These are phyloP conservation scores for Scaptomyza cyrtandrae DNA, from an alignment of 2,888 invertebrate species.

Conservation along the genomic window DNA sequence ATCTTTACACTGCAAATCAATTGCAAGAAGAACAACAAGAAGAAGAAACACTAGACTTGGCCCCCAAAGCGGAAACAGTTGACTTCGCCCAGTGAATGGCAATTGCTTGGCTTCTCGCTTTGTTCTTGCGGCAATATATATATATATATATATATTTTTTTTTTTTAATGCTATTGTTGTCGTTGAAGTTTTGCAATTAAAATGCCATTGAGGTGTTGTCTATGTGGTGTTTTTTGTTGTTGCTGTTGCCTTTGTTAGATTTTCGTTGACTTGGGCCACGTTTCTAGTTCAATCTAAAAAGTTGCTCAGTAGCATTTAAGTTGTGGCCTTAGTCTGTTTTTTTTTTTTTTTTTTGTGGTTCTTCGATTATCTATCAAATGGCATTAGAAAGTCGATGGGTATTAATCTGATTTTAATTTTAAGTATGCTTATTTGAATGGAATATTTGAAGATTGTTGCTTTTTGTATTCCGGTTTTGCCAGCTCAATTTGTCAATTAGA, in stretches of 20 bases:
- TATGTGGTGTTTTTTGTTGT: slow-evolving; percentile 17
- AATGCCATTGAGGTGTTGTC: slow-evolving; percentile 62
- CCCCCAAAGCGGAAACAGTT: slow-evolving; percentile 47
- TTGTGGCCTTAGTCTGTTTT: background rate
- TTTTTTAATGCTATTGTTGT: slow-evolving; percentile 34
- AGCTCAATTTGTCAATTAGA: background rate
- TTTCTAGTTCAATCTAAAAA: slow-evolving; percentile 27
- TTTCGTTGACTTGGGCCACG: slow-evolving; percentile 29
- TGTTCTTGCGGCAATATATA: slow-evolving; percentile 13
- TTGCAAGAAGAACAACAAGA: slow-evolving; percentile 34
- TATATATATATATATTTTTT: too few species aligned
- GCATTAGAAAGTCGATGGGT: slow-evolving; percentile 36
- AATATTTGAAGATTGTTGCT: background rate
- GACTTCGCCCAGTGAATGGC: slow-evolving; percentile 43
- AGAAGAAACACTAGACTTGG: slow-evolving; percentile 25
- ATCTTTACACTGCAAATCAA: slow-evolving; percentile 60
- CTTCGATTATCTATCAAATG: slow-evolving; percentile 23
- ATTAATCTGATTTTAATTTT: slow-evolving; percentile 29
- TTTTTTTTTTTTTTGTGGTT: background rate
- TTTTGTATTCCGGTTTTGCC: background rate
- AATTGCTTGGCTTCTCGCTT: slow-evolving; percentile 14
- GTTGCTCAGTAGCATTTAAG: slow-evolving; percentile 32
- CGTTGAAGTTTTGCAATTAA: slow-evolving; percentile 73
- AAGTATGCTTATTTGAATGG: background rate
- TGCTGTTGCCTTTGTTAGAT: background rate